phyloP scores from a whole-genome alignment of 2,797 vertebrate genomes.

The Leptatherina wallacei region DNA sequence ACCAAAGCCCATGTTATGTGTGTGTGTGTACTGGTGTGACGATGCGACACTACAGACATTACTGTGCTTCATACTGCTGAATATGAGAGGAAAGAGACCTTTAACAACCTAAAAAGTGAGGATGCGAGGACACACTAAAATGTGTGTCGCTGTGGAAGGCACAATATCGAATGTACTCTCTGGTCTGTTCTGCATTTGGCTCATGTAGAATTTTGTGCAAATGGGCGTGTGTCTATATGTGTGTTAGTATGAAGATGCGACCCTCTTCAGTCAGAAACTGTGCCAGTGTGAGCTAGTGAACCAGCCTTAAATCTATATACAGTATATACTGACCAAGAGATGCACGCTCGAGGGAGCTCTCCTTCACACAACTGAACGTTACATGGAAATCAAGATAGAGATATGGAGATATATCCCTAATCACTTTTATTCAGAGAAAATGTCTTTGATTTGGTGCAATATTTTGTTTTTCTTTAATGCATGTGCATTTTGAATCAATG shows the following conservation, averaged over 20 bases:
- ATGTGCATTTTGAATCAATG: slow-evolving; percentile 91
- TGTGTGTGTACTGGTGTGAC: slow-evolving; percentile 30
- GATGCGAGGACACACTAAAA: slow-evolving; percentile 17
- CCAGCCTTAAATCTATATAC: slow-evolving; percentile 90
- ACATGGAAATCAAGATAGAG: slow-evolving; percentile 57
- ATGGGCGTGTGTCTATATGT: slow-evolving; percentile 49
- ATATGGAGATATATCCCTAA: slow-evolving; percentile 74
- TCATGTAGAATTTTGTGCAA: slow-evolving; percentile 47
- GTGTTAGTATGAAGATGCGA: slow-evolving; percentile 77
- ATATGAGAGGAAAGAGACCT: slow-evolving; percentile 45
- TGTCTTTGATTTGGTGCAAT: slow-evolving; percentile 93
- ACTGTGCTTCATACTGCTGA: slow-evolving; percentile 50
- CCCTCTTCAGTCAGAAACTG: slow-evolving; percentile 84
- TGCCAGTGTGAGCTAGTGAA: slow-evolving; percentile 90
- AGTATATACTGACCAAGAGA: slow-evolving; percentile 76
- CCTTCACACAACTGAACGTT: slow-evolving; percentile 61
- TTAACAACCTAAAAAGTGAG: slow-evolving; percentile 23
- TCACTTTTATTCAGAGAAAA: slow-evolving; percentile 75
- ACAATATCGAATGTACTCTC: slow-evolving; percentile 76
- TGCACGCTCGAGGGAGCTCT: slow-evolving; percentile 64
- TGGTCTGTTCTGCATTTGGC: slow-evolving; percentile 58
- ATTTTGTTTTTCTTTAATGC: slow-evolving; percentile 91
- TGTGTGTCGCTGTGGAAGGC: slow-evolving; percentile 28
- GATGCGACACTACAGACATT: slow-evolving; percentile 27
- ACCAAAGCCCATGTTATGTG: slow-evolving; percentile 73